Base-by-base conservation (phyloP, 2,888 invertebrate genomes). In the Watsonalla cultraria region DNA sequence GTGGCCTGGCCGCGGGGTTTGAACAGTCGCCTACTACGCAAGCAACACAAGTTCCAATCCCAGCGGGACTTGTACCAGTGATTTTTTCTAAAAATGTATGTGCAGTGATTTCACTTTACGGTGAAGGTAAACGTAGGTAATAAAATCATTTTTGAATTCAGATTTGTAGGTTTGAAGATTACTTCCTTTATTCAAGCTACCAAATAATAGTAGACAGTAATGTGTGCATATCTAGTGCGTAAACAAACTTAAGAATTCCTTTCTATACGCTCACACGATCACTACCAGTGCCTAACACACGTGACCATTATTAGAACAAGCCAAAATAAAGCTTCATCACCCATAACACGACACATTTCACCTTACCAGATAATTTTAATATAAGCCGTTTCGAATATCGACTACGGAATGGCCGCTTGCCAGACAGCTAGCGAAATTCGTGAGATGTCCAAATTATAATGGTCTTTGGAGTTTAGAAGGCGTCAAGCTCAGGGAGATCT, bases 191-290 rank as follows among this genome's bases (percentile, higher is more conserved):
- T 24, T 24, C 1, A 2, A 24, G 4, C 24, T 24, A 24, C 1
- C 24, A 24, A 24, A 24, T 24, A 24, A 24, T 4, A 4, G 24
- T 24, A 2, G 24, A 24, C 2, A 24, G 2, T 1, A 49, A 35
- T 14, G 37, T 37, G 49, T 37, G 39, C 49, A 33, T 14, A 39
- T 35, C n/a, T 34, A 48, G 9, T 15, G 39, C 35, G 49, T 39
- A 39, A 51, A 53, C 51, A 54, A 51, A 53, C 39, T 46, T 48
- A 9, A 52, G 45, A 46, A 58, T 58, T 52, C 58, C 55, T 35
- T 50, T 53, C 13, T 34, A 9, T 15, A 47, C 45, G 54, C 45
- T 58, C 39, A 9, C 33, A 47, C 45, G 54, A 35, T 58, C 55
- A 55, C 51, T 55, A 54, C 37, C 51, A 49, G 5, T 35, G 42